Evolutionary conservation across 2,888 invertebrate genomes (phyloP), one percentile per base, ranked within the genome.

Genomic region (Andrena chrysosceles): DNA sequence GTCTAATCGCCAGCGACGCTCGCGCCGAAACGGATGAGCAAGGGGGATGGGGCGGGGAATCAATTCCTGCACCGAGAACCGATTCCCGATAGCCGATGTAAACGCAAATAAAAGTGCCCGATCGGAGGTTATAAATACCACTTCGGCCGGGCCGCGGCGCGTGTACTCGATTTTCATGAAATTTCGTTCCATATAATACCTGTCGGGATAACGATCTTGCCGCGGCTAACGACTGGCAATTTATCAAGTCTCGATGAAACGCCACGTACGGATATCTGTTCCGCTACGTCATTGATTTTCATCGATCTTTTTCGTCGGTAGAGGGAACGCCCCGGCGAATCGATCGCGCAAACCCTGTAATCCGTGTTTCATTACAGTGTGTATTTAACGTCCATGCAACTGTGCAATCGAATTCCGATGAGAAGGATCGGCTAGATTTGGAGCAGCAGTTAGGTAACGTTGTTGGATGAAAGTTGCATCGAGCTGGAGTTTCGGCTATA

Each of bases 181-280:
- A 72, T 81, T 76, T 68, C 82, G 82, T 80, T 75, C 70, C 56
- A 81, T 81, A 81, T 81, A 76, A 83, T 83, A 72, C 63, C 76
- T 72, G 76, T 60, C 68, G 59, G 67, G 71, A 76, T 83, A 83
- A 76, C 81, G 82, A 81, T 83, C 81, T 72, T 72, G 63, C 71
- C 75, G 33, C 54, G 33, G 64, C 81, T 81, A 83, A 81, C 82
- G 81, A 83, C 82, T 63, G 49, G 67, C 68, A 76, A 76, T 83
- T 83, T 76, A 81, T 83, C 82, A 81, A 63, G 49, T 76, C 33
- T 31, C 82, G 81, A 81, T 76, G 83, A 81, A 83, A 81, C 52
- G 59, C 62, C 56, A 29, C 20, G 54, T 81, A 56, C 81, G 69
- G 54, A 74, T 82, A 82, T 70, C 60, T 33, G 26, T 8, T 5